A percentile compares a stretch with the other conserved stretches of the same genome.
Evolutionary conservation across 2,888 invertebrate genomes (phyloP).

Genomic region (Temnothorax rugatulus): DNA sequence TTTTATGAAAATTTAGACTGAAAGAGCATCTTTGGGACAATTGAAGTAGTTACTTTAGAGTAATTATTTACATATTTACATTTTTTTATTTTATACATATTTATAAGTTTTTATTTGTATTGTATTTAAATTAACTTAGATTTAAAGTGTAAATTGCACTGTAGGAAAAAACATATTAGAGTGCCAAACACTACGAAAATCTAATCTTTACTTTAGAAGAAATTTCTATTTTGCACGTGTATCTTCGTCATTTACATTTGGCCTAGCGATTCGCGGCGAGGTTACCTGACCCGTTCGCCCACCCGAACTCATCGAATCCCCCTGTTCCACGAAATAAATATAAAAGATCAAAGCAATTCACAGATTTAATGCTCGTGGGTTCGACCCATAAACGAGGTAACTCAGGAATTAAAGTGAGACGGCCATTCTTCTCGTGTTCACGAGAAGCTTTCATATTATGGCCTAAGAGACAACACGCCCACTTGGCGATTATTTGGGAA

Average conservation of each 20-base stretch:
- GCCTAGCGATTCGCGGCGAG: conserved; percentile 48
- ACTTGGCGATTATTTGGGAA: conserved; percentile 56
- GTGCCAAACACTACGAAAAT: neutral
- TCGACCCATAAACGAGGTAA: conserved; percentile 67
- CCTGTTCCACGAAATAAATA: conserved; percentile 72
- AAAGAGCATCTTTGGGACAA: neutral
- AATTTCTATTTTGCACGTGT: conserved; percentile 12
- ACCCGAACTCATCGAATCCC: conserved; percentile 68
- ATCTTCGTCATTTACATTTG: conserved; percentile 67
- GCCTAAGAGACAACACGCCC: conserved; percentile 72
- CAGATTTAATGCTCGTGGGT: conserved; percentile 66
- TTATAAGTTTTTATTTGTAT: neutral
- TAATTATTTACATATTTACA: conserved; percentile 14
- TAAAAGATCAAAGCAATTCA: conserved; percentile 73
- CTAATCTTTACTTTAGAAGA: neutral
- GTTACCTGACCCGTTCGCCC: conserved; percentile 72
- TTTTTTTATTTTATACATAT: neutral
- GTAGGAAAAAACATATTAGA: neutral
- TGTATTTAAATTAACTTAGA: conserved; percentile 1
- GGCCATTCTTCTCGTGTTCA: conserved; percentile 43
- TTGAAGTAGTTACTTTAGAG: neutral
- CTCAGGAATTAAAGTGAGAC: conserved; percentile 67
- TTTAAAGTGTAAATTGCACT: neutral
- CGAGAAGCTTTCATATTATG: conserved; percentile 59
- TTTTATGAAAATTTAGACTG: neutral